phyloP scores from a whole-genome alignment of 64 coral and sea anemone species.

The Porites lutea region DNA sequence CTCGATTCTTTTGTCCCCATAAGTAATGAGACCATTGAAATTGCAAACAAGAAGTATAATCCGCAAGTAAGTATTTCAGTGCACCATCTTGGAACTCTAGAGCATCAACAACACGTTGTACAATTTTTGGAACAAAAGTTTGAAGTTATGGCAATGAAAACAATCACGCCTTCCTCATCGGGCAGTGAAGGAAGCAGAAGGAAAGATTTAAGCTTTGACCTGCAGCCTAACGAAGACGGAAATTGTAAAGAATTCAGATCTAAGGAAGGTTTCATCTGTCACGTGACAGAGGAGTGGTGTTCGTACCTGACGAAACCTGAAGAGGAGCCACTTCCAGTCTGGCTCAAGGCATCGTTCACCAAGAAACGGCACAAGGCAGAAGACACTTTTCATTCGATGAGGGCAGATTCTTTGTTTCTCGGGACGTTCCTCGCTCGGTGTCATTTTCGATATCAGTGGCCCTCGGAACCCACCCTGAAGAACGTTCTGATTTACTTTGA shows the following conservation, averaged over 20 bases:
- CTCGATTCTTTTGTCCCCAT: not conserved
- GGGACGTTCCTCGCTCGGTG: slow-evolving; percentile 70
- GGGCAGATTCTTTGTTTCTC: slow-evolving; percentile 35
- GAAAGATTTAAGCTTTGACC: slow-evolving; percentile 5
- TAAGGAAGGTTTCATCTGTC: slow-evolving; percentile 28
- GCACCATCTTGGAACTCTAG: not conserved
- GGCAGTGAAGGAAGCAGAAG: not conserved
- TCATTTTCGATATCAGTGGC: slow-evolving; percentile 79
- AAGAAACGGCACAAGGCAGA: not conserved
- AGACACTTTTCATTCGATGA: slow-evolving; percentile 54
- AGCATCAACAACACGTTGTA: not conserved
- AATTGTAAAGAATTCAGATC: slow-evolving; percentile 19
- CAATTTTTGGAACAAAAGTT: slow-evolving; percentile 25
- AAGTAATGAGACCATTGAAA: not conserved
- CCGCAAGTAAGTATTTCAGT: not conserved
- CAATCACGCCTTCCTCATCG: not conserved
- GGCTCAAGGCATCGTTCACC: not conserved
- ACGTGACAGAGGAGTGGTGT: slow-evolving; percentile 48
- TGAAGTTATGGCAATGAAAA: not conserved
- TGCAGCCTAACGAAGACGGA: not conserved
- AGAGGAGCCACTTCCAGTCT: slow-evolving; percentile 37
- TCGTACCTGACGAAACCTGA: not conserved
- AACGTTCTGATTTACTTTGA: slow-evolving; percentile 69
- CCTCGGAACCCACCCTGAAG: not conserved
- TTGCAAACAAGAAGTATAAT: not conserved